These are phyloP conservation scores for Axis porcinus DNA, from an alignment of 2,113 vertebrate species.

Conservation along the genomic window DNA sequence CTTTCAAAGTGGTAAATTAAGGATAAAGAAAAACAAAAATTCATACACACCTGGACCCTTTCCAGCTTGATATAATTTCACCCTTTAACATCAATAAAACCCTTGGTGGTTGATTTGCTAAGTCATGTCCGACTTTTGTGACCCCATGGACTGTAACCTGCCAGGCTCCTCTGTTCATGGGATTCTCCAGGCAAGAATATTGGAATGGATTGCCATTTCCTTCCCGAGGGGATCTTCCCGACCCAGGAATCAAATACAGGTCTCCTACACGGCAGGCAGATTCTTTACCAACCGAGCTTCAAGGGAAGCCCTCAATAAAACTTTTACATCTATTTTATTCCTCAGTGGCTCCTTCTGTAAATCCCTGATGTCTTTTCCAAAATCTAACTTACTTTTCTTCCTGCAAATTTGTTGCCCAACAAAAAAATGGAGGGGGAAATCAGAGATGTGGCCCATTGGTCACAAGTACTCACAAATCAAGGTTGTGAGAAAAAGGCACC, in stretches of 20 bases:
- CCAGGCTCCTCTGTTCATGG: neutral
- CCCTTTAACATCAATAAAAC: neutral
- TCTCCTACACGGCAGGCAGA: neutral
- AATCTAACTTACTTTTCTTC: conserved; percentile 21
- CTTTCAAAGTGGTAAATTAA: neutral
- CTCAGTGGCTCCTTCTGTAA: neutral
- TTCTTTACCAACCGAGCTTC: neutral
- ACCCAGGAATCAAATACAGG: neutral
- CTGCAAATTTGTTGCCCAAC: neutral
- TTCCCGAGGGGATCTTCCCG: neutral
- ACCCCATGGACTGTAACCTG: neutral
- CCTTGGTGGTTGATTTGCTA: neutral
- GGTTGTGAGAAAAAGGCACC: neutral
- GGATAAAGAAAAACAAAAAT: neutral
- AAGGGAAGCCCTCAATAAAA: neutral
- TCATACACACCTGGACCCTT: neutral
- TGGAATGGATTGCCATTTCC: neutral
- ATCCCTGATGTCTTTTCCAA: neutral
- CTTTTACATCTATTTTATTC: neutral
- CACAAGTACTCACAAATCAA: neutral
- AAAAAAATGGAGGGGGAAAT: neutral
- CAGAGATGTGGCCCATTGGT: neutral
- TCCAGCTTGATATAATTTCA: neutral
- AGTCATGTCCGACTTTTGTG: neutral
- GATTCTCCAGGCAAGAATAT: neutral